These are phyloP conservation scores for Atlantisia rogersi DNA, from an alignment of 2,113 vertebrate genomes.

Conservation along the genomic window DNA sequence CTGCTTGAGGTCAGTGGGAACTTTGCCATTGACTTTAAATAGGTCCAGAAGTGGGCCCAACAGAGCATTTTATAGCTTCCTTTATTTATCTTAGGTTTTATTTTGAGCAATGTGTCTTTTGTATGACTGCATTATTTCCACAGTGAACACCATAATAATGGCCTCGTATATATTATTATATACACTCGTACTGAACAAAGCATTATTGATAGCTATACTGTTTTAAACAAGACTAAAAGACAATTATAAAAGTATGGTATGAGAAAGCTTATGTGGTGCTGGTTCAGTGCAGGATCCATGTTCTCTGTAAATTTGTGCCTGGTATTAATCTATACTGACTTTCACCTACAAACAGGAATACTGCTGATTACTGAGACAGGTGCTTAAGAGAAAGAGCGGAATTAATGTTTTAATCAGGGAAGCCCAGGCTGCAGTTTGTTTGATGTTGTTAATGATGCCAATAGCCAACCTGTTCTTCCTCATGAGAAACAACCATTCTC, in stretches of 20 bases:
- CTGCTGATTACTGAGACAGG: not conserved
- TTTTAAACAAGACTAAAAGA: not conserved
- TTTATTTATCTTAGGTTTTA: constrained; percentile 69
- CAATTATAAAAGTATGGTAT: not conserved
- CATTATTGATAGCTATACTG: not conserved
- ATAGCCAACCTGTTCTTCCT: not conserved
- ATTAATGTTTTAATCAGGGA: not conserved
- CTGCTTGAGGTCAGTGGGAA: constrained; percentile 56
- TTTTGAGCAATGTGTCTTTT: constrained; percentile 55
- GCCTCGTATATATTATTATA: constrained; percentile 25
- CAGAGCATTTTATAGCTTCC: constrained; percentile 62
- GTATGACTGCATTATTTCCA: constrained; percentile 63
- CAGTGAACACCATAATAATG: not conserved
- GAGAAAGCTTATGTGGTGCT: not conserved
- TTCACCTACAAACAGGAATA: not conserved
- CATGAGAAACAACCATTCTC: not conserved
- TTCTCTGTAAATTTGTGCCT: not conserved
- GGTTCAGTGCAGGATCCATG: not conserved
- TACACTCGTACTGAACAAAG: not conserved
- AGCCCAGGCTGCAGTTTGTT: not conserved
- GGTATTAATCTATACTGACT: not conserved
- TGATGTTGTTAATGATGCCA: not conserved
- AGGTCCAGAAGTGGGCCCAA: constrained; percentile 15
- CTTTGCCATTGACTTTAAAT: constrained; percentile 61
- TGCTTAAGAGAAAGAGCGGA: not conserved